Evolutionary conservation across 2,888 invertebrate genomes (phyloP).

Genomic region (Chloromyia formosa): DNA sequence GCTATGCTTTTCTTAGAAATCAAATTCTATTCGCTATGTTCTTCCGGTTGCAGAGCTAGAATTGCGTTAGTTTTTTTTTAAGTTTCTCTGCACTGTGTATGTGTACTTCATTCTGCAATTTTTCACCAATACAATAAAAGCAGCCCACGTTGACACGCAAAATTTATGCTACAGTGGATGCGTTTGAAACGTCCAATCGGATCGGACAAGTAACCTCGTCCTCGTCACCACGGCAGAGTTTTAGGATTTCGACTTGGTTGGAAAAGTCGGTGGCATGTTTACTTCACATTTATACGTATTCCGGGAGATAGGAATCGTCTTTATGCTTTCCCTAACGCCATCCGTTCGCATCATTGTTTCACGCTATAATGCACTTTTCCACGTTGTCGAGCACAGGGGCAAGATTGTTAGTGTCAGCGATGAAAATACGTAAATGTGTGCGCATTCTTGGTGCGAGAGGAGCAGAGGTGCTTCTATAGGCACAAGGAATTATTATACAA

Average conservation of each 20-base stretch:
- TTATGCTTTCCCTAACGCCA: conserved; percentile 5
- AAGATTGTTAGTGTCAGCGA: conserved; percentile 8
- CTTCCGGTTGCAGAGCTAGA: not conserved
- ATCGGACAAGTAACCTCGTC: not conserved
- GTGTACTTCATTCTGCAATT: not conserved
- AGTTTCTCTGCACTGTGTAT: not conserved
- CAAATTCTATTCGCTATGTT: no score
- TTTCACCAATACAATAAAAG: not conserved
- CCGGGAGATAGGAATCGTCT: not conserved
- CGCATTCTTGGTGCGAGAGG: not conserved
- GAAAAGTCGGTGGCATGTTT: not conserved
- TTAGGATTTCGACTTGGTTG: not conserved
- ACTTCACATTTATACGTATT: not conserved
- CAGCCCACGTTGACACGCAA: conserved; percentile 26
- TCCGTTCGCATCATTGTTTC: conserved; percentile 45
- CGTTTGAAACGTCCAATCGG: conserved; percentile 11
- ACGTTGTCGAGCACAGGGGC: conserved; percentile 42
- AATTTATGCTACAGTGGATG: conserved; percentile 37
- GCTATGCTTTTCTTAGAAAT: not conserved
- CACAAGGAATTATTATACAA: not conserved
- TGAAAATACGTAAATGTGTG: not conserved
- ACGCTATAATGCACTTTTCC: conserved; percentile 46
- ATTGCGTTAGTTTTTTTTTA: not conserved
- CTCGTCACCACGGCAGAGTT: conserved; percentile 4
- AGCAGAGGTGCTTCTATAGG: not conserved